Base-by-base conservation (phyloP, 1,140 invertebrate genomes). In the Neuroterus valhalla region DNA sequence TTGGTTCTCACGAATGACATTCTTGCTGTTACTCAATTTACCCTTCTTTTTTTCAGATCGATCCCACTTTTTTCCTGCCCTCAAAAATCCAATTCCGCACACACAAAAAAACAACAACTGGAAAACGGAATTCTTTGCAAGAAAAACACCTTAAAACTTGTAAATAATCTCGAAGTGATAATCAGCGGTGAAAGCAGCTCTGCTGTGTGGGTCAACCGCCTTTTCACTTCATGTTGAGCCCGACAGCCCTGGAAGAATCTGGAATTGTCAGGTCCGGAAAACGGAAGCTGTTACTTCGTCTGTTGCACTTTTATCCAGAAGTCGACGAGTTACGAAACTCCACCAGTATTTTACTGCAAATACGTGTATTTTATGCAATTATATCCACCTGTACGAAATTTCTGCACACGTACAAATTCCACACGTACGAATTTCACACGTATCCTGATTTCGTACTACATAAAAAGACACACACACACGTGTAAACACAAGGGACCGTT, bases 131-230 rank as follows among this genome's bases (percentile, higher is more conserved):
- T 38, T 38, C 31, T 38, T 38, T 38, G 21, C 12, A 31, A 12
- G 14, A 62, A 62, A 62, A 62, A 62, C 12, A 62, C 23, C 23
- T 62, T 26, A 4, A 62, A 62, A 62, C 26, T 31, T 62, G 11
- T 26, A 62, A 62, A 62, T 19, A 38, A 15, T 62, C 55, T 38
- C 55, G 14, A 10, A 62, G 21, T 31, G 55, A 62, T 62, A 62
- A 62, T 31, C 12, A 62, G 70, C 77, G 85, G 85, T 87, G 85
- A 86, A 86, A 87, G 85, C 85, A 79, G 83, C 78, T 76, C 70
- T 74, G 75, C 76, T 26, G 31, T 38, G 31, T 38, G 31, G 52
- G 21, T 74, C 84, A 84, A 83, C 85, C 85, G 85, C 85, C 83
- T 87, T 87, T 87, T 86, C 85, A 85, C 85, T 86, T 62, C 55